Conservation (phyloP, 2,888 invertebrate species). For the Scaptodrosophila latifasciaeformis region DNA sequence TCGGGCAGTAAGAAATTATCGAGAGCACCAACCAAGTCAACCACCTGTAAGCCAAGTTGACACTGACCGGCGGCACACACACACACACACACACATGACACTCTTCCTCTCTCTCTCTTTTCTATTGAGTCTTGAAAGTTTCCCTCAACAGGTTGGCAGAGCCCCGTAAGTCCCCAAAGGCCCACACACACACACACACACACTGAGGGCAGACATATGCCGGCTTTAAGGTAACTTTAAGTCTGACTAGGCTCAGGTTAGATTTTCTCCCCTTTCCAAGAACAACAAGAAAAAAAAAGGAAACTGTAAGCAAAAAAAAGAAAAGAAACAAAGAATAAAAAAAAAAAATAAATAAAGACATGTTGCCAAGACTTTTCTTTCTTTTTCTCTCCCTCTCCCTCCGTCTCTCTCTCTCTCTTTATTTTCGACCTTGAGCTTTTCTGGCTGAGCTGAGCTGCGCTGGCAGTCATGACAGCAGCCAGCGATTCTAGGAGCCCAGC, state of each 20-base stretch:
- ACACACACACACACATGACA: neutral
- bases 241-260: too few relatives aligned
- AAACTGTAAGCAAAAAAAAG: too few relatives aligned
- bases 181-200: constrained; percentile 1
- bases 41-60: constrained; percentile 35
- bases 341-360: too few relatives aligned
- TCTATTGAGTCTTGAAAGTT: constrained; percentile 43
- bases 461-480: constrained; percentile 55
- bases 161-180: neutral
- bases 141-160: constrained; percentile 55
- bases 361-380: neutral
- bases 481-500: constrained; percentile 1
- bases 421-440: too few relatives aligned
- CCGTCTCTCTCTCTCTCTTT: too few relatives aligned
- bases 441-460: neutral
- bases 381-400: too few relatives aligned
- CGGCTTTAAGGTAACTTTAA: constrained; percentile 23
- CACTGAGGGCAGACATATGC: too few relatives aligned
- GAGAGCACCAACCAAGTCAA: constrained; percentile 18
- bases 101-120: constrained; percentile 29
- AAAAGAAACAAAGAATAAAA: too few relatives aligned
- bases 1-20: too few relatives aligned
- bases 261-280: too few relatives aligned
- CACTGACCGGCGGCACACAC: constrained; percentile 7
- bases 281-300: too few relatives aligned